Evolutionary conservation across 2,797 vertebrate genomes (phyloP).

Genomic region (Hybognathus amarus): DNA sequence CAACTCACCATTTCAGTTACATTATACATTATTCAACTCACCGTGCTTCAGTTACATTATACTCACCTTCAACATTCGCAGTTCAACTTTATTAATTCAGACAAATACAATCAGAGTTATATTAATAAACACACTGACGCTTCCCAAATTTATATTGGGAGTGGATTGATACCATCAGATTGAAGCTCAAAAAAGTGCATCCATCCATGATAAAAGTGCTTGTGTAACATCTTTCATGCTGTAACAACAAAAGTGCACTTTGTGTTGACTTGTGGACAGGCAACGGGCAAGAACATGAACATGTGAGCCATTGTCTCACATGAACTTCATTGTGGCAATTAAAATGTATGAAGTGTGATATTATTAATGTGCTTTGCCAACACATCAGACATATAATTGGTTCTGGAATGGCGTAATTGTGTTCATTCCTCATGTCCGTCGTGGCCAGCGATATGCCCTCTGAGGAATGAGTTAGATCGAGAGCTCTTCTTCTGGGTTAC

Average conservation of each 20-base stretch:
- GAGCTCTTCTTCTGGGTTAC: slow-evolving; percentile 48
- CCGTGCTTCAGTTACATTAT: too few relatives aligned
- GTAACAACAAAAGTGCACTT: neutral
- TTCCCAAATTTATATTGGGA: too few relatives aligned
- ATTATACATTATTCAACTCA: too few relatives aligned
- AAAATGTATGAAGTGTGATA: slow-evolving; percentile 59
- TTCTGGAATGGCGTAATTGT: slow-evolving; percentile 75
- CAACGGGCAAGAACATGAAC: neutral
- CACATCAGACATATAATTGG: slow-evolving; percentile 69
- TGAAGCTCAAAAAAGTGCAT: too few relatives aligned
- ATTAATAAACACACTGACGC: too few relatives aligned
- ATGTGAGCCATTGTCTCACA: slow-evolving; percentile 47
- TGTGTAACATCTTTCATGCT: neutral
- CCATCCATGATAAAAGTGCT: neutral
- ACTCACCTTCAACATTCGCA: too few relatives aligned
- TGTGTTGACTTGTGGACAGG: neutral
- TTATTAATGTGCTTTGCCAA: slow-evolving; percentile 69
- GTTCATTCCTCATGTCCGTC: slow-evolving; percentile 73
- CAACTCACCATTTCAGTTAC: too few relatives aligned
- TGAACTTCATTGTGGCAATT: slow-evolving; percentile 67
- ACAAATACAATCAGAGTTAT: too few relatives aligned
- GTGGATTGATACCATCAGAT: too few relatives aligned
- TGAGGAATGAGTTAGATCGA: slow-evolving; percentile 61
- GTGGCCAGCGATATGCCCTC: slow-evolving; percentile 43
- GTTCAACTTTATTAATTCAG: too few relatives aligned